A percentile compares a stretch with the other conserved stretches of the same genome.
These are phyloP conservation scores for Enteromius paludinosus DNA, from an alignment of 2,797 vertebrate genomes.

Conservation along the genomic window DNA sequence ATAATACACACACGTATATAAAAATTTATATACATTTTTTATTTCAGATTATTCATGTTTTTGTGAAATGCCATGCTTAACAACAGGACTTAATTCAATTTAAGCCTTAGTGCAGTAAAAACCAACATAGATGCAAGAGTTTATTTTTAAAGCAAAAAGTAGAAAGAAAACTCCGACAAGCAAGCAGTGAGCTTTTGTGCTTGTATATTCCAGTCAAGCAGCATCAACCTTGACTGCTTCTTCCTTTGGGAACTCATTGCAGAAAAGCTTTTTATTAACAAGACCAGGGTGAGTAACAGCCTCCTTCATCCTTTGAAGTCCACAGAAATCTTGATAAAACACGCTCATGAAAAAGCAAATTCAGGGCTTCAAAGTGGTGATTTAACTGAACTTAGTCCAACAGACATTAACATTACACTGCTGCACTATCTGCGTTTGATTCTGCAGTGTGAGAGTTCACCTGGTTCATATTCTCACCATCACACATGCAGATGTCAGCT, in stretches of 20 bases:
- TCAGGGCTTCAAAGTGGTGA: slow-evolving; percentile 45
- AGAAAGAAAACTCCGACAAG: neutral
- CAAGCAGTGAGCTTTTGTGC: slow-evolving; percentile 4
- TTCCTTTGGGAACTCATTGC: slow-evolving; percentile 44
- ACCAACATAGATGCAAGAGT: neutral
- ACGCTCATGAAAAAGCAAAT: slow-evolving; percentile 17
- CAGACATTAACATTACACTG: slow-evolving; percentile 24
- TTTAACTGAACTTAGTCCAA: slow-evolving; percentile 41
- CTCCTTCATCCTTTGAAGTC: slow-evolving; percentile 48
- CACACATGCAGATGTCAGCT: slow-evolving; percentile 16
- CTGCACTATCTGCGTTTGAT: neutral
- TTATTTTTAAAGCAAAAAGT: slow-evolving; percentile 10
- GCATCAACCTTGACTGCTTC: slow-evolving; percentile 28
- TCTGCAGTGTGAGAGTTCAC: slow-evolving; percentile 26
- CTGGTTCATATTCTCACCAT: slow-evolving; percentile 28
- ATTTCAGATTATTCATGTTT: neutral
- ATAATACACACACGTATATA: no score
- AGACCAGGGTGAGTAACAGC: slow-evolving; percentile 39
- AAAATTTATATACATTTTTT: neutral
- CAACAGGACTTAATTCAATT: neutral
- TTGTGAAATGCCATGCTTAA: neutral
- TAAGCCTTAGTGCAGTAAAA: neutral
- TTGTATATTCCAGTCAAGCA: slow-evolving; percentile 25
- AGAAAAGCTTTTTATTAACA: slow-evolving; percentile 51
- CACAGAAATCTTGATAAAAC: slow-evolving; percentile 30